These are phyloP conservation scores for Poecilia wingei DNA, from an alignment of 2,797 vertebrate species.

Conservation along the genomic window DNA sequence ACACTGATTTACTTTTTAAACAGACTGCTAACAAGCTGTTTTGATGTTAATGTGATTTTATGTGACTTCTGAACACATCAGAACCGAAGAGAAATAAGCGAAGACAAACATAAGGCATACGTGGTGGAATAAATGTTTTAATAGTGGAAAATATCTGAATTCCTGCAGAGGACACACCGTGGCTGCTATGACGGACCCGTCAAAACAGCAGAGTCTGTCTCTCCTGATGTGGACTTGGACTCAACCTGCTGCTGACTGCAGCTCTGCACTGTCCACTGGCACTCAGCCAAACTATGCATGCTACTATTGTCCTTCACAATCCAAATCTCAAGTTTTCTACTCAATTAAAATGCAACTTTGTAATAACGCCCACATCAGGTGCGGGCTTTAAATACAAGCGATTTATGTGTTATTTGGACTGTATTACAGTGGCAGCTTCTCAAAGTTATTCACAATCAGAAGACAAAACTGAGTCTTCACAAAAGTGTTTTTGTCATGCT, in stretches of 20 bases:
- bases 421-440: constrained; percentile 25
- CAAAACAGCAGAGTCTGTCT: constrained; percentile 80
- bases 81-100: constrained; percentile 15
- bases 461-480: constrained; percentile 30
- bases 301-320: constrained; percentile 81
- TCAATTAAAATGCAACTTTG: constrained; percentile 75
- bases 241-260: constrained; percentile 70
- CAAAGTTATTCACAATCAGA: constrained; percentile 35
- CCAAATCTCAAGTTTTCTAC: constrained; percentile 70
- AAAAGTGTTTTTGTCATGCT: constrained; percentile 67
- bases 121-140: constrained; percentile 39
- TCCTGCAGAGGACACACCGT: constrained; percentile 75
- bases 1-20: constrained; percentile 12
- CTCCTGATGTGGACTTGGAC: constrained; percentile 78
- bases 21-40: not conserved
- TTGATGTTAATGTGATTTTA: constrained; percentile 22
- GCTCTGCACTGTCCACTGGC: constrained; percentile 75
- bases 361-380: constrained; percentile 44
- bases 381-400: constrained; percentile 25
- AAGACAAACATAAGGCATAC: constrained; percentile 26
- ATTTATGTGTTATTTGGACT: constrained; percentile 1
- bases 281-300: constrained; percentile 71
- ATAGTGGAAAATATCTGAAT: constrained; percentile 73
- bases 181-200: constrained; percentile 82
- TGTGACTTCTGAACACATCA: constrained; percentile 42